Evolutionary conservation across 2,113 vertebrate species (phyloP), one percentile per base, ranked within the genome.

Genomic region (Mugil cephalus): DNA sequence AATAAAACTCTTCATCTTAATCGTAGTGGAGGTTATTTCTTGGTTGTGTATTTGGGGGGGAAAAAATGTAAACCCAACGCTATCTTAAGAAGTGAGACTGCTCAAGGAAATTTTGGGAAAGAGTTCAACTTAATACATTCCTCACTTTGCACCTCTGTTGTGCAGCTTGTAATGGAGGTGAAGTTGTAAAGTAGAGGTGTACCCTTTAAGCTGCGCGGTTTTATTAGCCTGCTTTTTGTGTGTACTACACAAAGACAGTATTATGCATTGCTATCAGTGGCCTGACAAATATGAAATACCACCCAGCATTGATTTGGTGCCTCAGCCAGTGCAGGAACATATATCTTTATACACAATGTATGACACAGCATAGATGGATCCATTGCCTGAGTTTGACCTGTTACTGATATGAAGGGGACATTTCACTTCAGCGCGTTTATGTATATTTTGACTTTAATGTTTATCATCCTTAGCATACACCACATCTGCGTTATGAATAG

Each of bases 401-500:
- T 76, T 86, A 68, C 87, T 84, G 91, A 94, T 93, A 92, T 63
- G 71, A 83, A 53, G 79, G 34, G 84, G 88, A 86, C 51, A 68
- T 84, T 84, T 80, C 79, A 85, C 79, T 83, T 84, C 74, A 78
- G 18, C 13, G 8, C 79, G 60, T 60, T 71, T 84, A 87, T 87
- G 82, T 89, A 85, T 91, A 86, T 90, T 91, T 90, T 85, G 85
- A 80, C 85, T 84, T 89, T 88, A 80, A 71, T 92, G 87, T 92
- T 93, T 90, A 92, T 94, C 93, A 87, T 86, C 74, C 55, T 89
- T 85, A 77, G 85, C 88, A 87, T 89, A 67, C 80, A 92, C 87
- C 86, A 89, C 83, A 70, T 75, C 75, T 18, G 14, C 18, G 73
- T 92, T 92, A 88, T 84, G 74, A 91, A 92, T 88, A 73, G 79